Conservation (phyloP, 2,113 vertebrate species). For the Enhydra lutris region DNA sequence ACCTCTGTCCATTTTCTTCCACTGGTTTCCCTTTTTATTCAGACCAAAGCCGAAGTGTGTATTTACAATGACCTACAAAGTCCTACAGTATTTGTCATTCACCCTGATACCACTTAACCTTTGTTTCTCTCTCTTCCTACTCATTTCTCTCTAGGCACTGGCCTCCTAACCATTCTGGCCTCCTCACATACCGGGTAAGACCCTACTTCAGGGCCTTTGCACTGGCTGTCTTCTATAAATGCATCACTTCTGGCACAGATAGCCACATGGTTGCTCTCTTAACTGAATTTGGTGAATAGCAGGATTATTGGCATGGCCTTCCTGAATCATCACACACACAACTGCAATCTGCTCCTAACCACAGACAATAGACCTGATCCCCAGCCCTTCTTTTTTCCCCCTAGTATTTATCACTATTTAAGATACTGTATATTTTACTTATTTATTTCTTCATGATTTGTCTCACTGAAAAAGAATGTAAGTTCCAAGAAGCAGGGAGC, state of each 20-base stretch:
- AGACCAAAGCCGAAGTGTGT: not conserved
- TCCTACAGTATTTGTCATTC: not conserved
- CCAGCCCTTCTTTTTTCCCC: not conserved
- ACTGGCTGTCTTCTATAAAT: not conserved
- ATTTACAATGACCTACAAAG: not conserved
- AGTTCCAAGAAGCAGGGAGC: not conserved
- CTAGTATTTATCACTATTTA: not conserved
- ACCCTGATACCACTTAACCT: not conserved
- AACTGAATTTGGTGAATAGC: not conserved
- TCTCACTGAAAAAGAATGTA: not conserved
- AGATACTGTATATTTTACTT: not conserved
- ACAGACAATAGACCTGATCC: not conserved
- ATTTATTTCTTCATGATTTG: not conserved
- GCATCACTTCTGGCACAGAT: not conserved
- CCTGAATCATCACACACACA: not conserved
- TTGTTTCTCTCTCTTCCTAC: not conserved
- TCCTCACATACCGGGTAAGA: not conserved
- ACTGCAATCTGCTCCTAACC: not conserved
- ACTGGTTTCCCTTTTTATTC: not conserved
- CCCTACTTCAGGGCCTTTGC: not conserved
- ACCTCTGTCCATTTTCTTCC: not conserved
- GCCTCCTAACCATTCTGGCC: not conserved
- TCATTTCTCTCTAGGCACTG: not conserved
- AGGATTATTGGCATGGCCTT: not conserved
- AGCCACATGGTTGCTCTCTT: not conserved